Evolutionary conservation across 2,113 vertebrate genomes (phyloP).

Genomic region (Hyperopisus bebe): DNA sequence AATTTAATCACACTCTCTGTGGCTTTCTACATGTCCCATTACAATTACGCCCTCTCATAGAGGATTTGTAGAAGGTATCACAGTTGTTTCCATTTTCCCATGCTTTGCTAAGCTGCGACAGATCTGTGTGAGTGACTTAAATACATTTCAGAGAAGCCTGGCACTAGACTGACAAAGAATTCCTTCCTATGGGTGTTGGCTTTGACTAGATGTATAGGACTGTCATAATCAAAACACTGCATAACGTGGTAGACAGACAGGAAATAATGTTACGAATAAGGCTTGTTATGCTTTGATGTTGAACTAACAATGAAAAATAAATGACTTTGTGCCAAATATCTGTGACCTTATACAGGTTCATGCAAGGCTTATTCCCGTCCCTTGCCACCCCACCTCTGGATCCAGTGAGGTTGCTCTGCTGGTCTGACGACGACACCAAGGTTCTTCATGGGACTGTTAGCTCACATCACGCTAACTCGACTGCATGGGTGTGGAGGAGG

Average conservation of each 20-base stretch:
- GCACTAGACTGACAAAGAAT: neutral
- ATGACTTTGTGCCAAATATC: neutral
- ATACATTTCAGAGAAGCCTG: neutral
- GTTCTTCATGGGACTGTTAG: neutral
- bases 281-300: conserved; percentile 1
- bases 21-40: neutral
- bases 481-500: neutral
- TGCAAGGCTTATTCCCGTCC: neutral
- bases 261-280: neutral
- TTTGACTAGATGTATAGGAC: neutral
- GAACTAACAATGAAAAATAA: neutral
- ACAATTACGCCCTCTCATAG: neutral
- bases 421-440: neutral
- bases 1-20: neutral
- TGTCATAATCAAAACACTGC: neutral
- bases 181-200: neutral
- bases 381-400: neutral
- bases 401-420: neutral
- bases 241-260: neutral
- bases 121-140: neutral
- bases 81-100: conserved; percentile 9
- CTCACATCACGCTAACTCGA: neutral
- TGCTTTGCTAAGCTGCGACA: neutral
- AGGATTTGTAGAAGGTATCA: neutral
- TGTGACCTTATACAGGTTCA: neutral